Conservation (phyloP, 2,113 vertebrate genomes). For the Cyprinodon brontotheroides region DNA sequence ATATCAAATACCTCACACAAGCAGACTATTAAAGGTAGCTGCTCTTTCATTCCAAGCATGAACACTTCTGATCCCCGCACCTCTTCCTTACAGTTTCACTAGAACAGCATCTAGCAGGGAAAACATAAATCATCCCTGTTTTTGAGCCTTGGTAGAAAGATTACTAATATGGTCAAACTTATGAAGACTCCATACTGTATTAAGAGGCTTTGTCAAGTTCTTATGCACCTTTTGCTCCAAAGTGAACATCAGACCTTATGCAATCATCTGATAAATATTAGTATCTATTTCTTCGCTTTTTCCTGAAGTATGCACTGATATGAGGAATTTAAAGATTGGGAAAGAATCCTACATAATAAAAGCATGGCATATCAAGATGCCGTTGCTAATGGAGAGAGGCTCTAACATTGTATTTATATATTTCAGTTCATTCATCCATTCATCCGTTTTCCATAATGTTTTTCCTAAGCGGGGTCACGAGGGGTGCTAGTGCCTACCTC, state of each 20-base stretch:
- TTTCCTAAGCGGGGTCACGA: no score
- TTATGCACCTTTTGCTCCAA: background rate
- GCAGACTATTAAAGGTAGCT: conserved; percentile 71
- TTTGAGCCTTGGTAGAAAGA: background rate
- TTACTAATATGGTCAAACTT: background rate
- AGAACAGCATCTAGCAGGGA: background rate
- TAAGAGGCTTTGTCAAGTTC: background rate
- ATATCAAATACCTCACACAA: conserved; percentile 52
- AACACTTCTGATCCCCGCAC: conserved; percentile 49
- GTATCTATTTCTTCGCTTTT: no score
- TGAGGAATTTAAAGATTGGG: no score
- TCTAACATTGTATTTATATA: no score
- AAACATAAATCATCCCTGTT: background rate
- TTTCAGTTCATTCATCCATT: no score
- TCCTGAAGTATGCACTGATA: no score
- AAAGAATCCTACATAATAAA: no score
- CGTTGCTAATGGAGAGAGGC: background rate
- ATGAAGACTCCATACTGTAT: background rate
- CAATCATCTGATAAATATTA: no score
- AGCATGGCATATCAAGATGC: background rate
- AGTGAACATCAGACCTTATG: no score
- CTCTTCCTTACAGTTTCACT: conserved; percentile 4
- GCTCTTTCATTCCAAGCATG: conserved; percentile 71
- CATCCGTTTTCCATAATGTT: no score
- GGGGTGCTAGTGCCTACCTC: no score